Conservation (phyloP, 2,888 invertebrate genomes). For the Tipula unca region DNA sequence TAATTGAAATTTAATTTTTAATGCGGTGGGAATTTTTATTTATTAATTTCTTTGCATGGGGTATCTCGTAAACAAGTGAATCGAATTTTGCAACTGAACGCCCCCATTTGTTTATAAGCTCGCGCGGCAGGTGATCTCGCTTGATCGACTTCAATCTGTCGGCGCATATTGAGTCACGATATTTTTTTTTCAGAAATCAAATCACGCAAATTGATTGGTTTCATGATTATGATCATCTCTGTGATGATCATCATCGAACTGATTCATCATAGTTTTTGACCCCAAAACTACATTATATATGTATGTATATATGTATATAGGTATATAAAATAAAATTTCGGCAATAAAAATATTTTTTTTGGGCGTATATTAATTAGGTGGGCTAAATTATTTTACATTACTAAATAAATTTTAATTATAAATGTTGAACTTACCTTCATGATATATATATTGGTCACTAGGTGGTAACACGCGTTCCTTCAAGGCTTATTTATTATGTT, state of each 20-base stretch:
- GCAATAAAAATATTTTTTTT: neutral
- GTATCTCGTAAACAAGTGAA: conserved; percentile 16
- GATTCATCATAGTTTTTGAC: neutral
- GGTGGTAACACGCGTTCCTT: conserved; percentile 8
- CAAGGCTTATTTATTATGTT: neutral
- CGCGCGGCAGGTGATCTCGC: conserved; percentile 1
- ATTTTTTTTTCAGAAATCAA: neutral
- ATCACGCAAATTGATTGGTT: conserved; percentile 17
- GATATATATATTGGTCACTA: neutral
- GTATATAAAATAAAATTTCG: neutral
- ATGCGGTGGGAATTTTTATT: conserved; percentile 8
- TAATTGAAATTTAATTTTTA: neutral
- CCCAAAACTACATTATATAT: neutral
- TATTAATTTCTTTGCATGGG: conserved; percentile 8
- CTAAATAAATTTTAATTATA: neutral
- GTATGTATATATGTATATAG: neutral
- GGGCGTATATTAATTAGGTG: neutral
- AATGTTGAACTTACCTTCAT: neutral
- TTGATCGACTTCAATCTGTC: conserved; percentile 18
- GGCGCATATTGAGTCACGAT: conserved; percentile 16
- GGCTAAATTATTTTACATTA: neutral
- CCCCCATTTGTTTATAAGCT: neutral
- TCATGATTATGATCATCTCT: neutral
- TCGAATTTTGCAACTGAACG: conserved; percentile 18
- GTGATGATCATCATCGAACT: neutral